phyloP scores from a whole-genome alignment of 2,797 vertebrate genomes.

The Decapterus maruadsi region DNA sequence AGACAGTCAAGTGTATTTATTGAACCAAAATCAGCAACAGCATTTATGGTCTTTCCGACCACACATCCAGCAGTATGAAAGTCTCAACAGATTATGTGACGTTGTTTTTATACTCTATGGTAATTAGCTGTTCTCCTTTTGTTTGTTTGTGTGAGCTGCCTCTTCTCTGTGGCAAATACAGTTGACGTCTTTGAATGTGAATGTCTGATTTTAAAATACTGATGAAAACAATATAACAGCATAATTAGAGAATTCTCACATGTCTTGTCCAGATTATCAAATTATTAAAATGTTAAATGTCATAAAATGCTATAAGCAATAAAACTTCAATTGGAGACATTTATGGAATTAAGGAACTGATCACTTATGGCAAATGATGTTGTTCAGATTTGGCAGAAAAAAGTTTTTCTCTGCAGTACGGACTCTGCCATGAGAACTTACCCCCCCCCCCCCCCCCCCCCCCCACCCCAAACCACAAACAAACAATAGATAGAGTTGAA shows the following conservation, averaged over 20 bases:
- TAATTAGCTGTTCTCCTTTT: not conserved
- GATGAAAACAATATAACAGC: not conserved
- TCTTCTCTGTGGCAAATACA: slow-evolving; percentile 10
- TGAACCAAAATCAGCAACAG: slow-evolving; percentile 4
- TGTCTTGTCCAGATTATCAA: not conserved
- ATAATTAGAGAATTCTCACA: not conserved
- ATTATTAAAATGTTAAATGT: not conserved
- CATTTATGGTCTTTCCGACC: slow-evolving; percentile 1
- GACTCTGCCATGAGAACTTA: slow-evolving; percentile 6
- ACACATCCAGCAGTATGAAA: slow-evolving; percentile 7
- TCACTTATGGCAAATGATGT: not conserved
- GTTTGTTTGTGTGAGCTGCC: slow-evolving; percentile 6
- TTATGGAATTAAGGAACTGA: not conserved
- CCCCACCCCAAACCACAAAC: not conserved
- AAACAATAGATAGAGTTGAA: slow-evolving; percentile 1
- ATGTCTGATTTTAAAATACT: not conserved
- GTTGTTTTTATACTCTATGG: not conserved
- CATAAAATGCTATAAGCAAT: not conserved
- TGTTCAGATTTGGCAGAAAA: not conserved
- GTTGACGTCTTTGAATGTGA: slow-evolving; percentile 1
- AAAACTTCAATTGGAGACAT: not conserved
- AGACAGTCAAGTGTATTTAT: not conserved
- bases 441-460: not conserved
- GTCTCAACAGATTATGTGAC: slow-evolving; percentile 6
- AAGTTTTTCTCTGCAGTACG: not conserved